Evolutionary conservation across 1,140 invertebrate species (phyloP).

Genomic region (Ceratitis capitata): DNA sequence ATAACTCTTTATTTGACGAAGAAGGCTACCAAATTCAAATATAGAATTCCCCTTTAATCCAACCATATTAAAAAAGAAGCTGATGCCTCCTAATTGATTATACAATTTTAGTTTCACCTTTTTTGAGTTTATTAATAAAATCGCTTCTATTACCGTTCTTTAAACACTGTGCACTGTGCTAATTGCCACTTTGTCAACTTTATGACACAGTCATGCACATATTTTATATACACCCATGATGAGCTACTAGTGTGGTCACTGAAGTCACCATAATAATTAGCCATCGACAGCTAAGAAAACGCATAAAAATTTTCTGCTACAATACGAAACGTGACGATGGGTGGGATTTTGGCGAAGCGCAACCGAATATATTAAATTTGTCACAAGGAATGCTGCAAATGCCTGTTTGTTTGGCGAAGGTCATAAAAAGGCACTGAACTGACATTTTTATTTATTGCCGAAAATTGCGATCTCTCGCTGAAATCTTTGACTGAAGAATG

Average conservation of each 20-base stretch:
- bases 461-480: background rate
- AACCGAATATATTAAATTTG: background rate
- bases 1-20: too few relatives aligned
- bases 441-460: conserved; percentile 9
- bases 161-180: background rate
- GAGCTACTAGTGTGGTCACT: conserved; percentile 8
- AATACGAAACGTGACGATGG: background rate
- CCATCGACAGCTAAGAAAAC: background rate
- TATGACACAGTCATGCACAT: background rate
- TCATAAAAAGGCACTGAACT: background rate
- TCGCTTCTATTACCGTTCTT: too few relatives aligned
- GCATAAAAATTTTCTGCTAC: background rate
- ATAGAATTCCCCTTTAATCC: too few relatives aligned
- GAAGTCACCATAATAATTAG: background rate
- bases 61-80: too few relatives aligned
- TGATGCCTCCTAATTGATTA: too few relatives aligned
- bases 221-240: background rate
- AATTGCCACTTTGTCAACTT: background rate
- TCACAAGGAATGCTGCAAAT: background rate
- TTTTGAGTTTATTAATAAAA: too few relatives aligned
- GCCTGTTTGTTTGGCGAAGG: background rate
- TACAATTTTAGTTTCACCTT: too few relatives aligned
- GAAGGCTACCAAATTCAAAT: too few relatives aligned
- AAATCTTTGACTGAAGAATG: background rate
- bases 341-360: background rate